Conservation (phyloP, 2,113 vertebrate genomes). For the Campylorhamphus procurvoides region DNA sequence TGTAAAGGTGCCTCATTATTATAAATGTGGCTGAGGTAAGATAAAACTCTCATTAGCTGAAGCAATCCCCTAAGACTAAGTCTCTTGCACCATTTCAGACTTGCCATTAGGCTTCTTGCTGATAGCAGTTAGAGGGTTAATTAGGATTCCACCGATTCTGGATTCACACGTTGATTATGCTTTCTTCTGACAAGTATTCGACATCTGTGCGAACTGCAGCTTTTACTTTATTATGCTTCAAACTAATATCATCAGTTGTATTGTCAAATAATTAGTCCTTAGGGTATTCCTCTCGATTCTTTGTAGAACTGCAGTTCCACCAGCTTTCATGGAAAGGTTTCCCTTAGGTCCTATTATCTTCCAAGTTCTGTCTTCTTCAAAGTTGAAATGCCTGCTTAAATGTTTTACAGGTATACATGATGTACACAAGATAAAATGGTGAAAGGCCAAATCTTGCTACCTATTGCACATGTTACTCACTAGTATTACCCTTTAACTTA, state of each 20-base stretch:
- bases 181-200: neutral
- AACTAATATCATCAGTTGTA: slow-evolving; percentile 28
- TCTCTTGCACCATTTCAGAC: neutral
- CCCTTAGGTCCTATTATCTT: slow-evolving; percentile 66
- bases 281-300: slow-evolving; percentile 23
- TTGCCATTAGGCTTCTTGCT: neutral
- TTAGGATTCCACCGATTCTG: neutral
- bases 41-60: neutral
- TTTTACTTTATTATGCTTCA: slow-evolving; percentile 15
- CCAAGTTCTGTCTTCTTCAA: slow-evolving; percentile 11
- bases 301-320: slow-evolving; percentile 26
- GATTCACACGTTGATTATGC: neutral
- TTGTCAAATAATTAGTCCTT: slow-evolving; percentile 67
- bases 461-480: neutral
- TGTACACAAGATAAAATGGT: neutral
- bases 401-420: neutral
- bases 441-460: neutral
- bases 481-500: neutral
- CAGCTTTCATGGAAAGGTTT: slow-evolving; percentile 39
- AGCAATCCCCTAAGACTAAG: neutral
- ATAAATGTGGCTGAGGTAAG: neutral
- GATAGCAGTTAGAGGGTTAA: slow-evolving; percentile 1
- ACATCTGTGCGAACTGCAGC: neutral
- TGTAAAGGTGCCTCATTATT: neutral
- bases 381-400: slow-evolving; percentile 13